A percentile compares a stretch with the other conserved stretches of the same genome.
These are phyloP conservation scores for Scrobipalpa atriplicella DNA, from an alignment of 2,888 invertebrate species.

Conservation along the genomic window DNA sequence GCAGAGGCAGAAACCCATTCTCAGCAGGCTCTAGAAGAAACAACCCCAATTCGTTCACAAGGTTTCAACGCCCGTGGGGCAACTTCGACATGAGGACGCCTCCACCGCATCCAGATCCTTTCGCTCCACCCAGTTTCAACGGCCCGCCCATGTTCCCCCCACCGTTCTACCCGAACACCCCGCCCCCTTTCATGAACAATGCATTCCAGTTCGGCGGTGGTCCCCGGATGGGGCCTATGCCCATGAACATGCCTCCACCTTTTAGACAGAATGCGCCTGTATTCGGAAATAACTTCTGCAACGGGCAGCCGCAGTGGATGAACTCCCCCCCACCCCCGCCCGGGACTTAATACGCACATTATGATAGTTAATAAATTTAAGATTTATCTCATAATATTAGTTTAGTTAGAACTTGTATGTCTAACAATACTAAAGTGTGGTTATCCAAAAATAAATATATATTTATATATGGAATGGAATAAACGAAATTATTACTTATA, in stretches of 20 bases:
- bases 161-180: conserved; percentile 43
- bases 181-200: conserved; percentile 48
- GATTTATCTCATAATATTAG: conserved; percentile 51
- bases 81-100: conserved; percentile 52
- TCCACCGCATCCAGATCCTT: conserved; percentile 51
- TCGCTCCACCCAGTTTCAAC: conserved; percentile 36
- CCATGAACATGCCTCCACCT: too few species aligned
- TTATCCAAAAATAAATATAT: conserved; percentile 78
- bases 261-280: conserved; percentile 54
- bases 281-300: conserved; percentile 58
- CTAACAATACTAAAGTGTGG: conserved; percentile 74
- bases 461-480: conserved; percentile 66
- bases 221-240: conserved; percentile 50
- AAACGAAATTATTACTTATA: conserved; percentile 51
- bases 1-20: conserved; percentile 64
- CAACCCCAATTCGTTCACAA: conserved; percentile 50
- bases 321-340: conserved; percentile 62
- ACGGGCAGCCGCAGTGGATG: conserved; percentile 60
- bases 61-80: conserved; percentile 54
- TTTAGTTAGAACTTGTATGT: conserved; percentile 50
- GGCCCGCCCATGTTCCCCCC: conserved; percentile 49
- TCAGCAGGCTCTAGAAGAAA: conserved; percentile 55
- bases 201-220: conserved; percentile 59
- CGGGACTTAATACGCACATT: conserved; percentile 60
- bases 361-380: conserved; percentile 36